Evolutionary conservation across 2,113 vertebrate genomes (phyloP).

Genomic region (Thryonomys swinderianus): DNA sequence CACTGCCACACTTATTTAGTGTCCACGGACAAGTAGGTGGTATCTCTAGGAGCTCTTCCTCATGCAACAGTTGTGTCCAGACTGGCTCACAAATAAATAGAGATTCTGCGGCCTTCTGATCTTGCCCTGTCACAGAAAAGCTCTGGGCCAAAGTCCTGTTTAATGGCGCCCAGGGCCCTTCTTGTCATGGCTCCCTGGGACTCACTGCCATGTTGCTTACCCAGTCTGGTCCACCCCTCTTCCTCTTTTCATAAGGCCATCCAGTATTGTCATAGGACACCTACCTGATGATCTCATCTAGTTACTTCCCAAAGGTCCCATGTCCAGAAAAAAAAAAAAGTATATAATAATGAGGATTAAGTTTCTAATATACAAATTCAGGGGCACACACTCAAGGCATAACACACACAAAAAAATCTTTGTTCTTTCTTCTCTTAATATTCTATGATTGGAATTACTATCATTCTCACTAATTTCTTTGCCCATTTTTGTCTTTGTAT

Average conservation of each 20-base stretch:
- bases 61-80: too few relatives aligned
- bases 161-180: too few relatives aligned
- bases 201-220: too few relatives aligned
- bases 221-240: not conserved
- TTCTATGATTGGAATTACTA: not conserved
- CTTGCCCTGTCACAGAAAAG: too few relatives aligned
- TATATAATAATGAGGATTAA: not conserved
- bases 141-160: too few relatives aligned
- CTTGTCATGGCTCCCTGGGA: too few relatives aligned
- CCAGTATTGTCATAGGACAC: not conserved
- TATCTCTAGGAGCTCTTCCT: too few relatives aligned
- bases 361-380: not conserved
- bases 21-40: too few relatives aligned
- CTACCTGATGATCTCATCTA: not conserved
- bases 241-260: not conserved
- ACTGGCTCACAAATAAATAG: too few relatives aligned
- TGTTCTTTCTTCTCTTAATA: not conserved
- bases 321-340: not conserved
- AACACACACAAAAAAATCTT: not conserved
- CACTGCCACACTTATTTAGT: too few relatives aligned
- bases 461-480: conserved; percentile 2
- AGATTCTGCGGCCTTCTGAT: too few relatives aligned
- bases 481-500: not conserved
- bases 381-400: not conserved
- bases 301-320: not conserved